These are phyloP conservation scores for Marasmarcha lunaedactyla DNA, from an alignment of 2,888 invertebrate species.

Conservation along the genomic window DNA sequence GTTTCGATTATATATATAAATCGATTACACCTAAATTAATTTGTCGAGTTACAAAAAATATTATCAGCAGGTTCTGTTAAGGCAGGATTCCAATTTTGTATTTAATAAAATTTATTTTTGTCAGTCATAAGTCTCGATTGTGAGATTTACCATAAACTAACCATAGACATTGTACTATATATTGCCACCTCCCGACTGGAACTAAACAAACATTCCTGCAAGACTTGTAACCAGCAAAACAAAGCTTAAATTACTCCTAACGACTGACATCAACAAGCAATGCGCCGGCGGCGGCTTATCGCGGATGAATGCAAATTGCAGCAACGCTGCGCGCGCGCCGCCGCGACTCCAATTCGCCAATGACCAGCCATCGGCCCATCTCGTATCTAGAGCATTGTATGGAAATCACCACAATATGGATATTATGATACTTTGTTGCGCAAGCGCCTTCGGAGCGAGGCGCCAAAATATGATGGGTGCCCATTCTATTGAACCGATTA, in stretches of 20 bases:
- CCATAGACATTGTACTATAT: too few relatives aligned
- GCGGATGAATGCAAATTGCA: background rate
- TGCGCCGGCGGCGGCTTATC: background rate
- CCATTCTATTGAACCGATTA: background rate
- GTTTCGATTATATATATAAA: too few relatives aligned
- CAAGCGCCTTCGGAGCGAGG: conserved; percentile 32
- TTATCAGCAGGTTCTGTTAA: too few relatives aligned
- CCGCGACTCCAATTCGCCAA: background rate
- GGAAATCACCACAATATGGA: conserved; percentile 46
- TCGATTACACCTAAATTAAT: too few relatives aligned
- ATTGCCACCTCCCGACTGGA: too few relatives aligned
- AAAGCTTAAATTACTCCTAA: background rate
- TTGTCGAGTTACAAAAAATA: too few relatives aligned
- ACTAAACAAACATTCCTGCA: too few relatives aligned
- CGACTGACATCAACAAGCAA: conserved; percentile 1
- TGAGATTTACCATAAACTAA: too few relatives aligned
- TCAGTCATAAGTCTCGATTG: too few relatives aligned
- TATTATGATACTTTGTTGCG: conserved; percentile 33
- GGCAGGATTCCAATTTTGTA: too few relatives aligned
- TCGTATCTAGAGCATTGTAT: conserved; percentile 47
- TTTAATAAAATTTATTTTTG: too few relatives aligned
- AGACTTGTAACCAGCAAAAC: background rate
- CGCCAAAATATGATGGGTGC: conserved; percentile 4
- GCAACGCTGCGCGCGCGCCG: background rate
- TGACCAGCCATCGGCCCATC: conserved; percentile 15